Evolutionary conservation across 2,888 invertebrate species (phyloP).

Genomic region (Himalopsyche anomala): DNA sequence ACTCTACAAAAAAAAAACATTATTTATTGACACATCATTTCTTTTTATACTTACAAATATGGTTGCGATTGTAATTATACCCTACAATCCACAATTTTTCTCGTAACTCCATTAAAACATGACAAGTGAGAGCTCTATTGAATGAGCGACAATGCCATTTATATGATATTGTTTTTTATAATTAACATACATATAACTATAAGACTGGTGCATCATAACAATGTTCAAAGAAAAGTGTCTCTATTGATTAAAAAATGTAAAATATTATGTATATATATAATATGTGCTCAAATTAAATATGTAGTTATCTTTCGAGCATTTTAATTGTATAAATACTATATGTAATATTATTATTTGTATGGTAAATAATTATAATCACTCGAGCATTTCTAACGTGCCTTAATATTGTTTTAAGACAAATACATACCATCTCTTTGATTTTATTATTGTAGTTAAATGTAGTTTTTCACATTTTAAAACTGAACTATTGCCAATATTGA

Average conservation of each 20-base stretch:
- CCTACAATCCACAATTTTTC: not conserved
- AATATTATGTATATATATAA: constrained; percentile 3
- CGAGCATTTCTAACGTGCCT: constrained; percentile 38
- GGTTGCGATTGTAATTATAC: no score
- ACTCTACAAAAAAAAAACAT: no score
- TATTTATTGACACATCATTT: no score
- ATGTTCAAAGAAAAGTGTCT: not conserved
- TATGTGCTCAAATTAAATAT: constrained; percentile 28
- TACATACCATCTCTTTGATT: constrained; percentile 13
- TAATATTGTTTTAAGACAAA: constrained; percentile 7
- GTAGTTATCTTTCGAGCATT: constrained; percentile 10
- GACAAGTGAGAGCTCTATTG: not conserved
- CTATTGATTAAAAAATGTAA: constrained; percentile 7
- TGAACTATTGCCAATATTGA: not conserved
- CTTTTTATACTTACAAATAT: no score
- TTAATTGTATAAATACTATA: constrained; percentile 26
- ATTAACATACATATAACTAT: constrained; percentile 1
- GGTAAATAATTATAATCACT: not conserved
- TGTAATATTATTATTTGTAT: not conserved
- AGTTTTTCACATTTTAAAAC: not conserved
- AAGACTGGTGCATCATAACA: constrained; percentile 3
- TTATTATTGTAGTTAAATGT: not conserved
- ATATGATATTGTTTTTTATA: constrained; percentile 1
- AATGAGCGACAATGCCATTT: constrained; percentile 2
- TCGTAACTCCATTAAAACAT: not conserved